Conservation (phyloP, 2,113 vertebrate genomes). For the Sceloporus undulatus region DNA sequence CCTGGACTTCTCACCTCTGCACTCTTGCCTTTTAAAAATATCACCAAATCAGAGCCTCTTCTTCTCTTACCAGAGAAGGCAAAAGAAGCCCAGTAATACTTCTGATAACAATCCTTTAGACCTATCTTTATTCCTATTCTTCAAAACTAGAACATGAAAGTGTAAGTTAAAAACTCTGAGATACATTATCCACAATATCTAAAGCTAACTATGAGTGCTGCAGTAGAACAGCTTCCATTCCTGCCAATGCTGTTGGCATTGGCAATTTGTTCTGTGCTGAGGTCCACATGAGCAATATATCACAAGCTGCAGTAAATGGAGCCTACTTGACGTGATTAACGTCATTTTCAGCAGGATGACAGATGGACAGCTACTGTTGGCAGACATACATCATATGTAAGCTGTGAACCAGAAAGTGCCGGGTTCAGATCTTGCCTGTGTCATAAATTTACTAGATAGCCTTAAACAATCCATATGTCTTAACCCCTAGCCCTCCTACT, state of each 20-base stretch:
- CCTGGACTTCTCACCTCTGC: background rate
- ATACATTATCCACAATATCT: too few species aligned
- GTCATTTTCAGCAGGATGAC: conserved; percentile 11
- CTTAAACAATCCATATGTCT: background rate
- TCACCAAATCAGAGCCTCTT: background rate
- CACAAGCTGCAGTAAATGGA: conserved; percentile 8
- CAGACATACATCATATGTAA: background rate
- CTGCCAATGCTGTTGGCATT: background rate
- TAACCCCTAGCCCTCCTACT: background rate
- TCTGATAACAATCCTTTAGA: background rate
- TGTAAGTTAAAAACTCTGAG: background rate
- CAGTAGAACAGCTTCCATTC: background rate
- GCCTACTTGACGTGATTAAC: background rate
- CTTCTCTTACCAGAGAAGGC: background rate
- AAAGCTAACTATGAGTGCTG: background rate
- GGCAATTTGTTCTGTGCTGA: conserved; percentile 12
- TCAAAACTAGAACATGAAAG: background rate
- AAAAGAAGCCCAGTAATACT: background rate
- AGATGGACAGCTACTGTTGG: conserved; percentile 1
- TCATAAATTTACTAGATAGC: background rate
- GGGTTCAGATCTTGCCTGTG: background rate
- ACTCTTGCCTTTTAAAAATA: background rate
- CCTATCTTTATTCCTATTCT: background rate
- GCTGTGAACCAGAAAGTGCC: background rate
- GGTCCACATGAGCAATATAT: conserved; percentile 7